Evolutionary conservation across 92 coral and sea anemone genomes (phyloP).

Genomic region (Phenganax stokvisi): DNA sequence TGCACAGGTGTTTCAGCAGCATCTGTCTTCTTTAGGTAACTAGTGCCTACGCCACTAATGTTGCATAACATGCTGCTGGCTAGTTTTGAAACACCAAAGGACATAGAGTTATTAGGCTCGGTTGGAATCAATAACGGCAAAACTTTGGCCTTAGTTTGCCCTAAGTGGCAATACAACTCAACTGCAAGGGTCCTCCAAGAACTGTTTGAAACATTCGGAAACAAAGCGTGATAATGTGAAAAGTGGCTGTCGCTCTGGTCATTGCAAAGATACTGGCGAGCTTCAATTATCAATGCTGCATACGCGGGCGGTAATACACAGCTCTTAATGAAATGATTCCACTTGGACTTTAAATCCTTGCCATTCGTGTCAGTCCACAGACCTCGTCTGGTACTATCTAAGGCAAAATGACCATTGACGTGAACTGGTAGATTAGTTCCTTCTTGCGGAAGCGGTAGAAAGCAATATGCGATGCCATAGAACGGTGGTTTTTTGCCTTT

Average conservation of each 20-base stretch:
- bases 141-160: slow-evolving; percentile 57
- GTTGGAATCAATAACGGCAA: slow-evolving; percentile 61
- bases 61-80: not conserved
- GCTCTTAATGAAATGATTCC: slow-evolving; percentile 54
- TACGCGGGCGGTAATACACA: slow-evolving; percentile 70
- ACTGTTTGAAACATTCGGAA: slow-evolving; percentile 60
- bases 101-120: slow-evolving; percentile 29
- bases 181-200: slow-evolving; percentile 64
- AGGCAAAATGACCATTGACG: slow-evolving; percentile 82
- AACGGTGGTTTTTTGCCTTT: not conserved
- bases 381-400: slow-evolving; percentile 56
- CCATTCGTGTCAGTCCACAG: slow-evolving; percentile 58
- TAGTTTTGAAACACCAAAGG: slow-evolving; percentile 7
- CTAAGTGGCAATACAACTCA: slow-evolving; percentile 60
- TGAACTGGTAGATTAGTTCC: slow-evolving; percentile 67
- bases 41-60: not conserved
- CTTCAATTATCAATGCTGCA: slow-evolving; percentile 48
- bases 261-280: slow-evolving; percentile 24
- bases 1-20: not conserved
- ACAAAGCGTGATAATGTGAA: slow-evolving; percentile 62
- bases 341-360: slow-evolving; percentile 54
- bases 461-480: slow-evolving; percentile 69
- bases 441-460: slow-evolving; percentile 71
- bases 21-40: not conserved
- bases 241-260: slow-evolving; percentile 41